Conservation (phyloP, 2,113 vertebrate species). For the Protobothrops mucrosquamatus region DNA sequence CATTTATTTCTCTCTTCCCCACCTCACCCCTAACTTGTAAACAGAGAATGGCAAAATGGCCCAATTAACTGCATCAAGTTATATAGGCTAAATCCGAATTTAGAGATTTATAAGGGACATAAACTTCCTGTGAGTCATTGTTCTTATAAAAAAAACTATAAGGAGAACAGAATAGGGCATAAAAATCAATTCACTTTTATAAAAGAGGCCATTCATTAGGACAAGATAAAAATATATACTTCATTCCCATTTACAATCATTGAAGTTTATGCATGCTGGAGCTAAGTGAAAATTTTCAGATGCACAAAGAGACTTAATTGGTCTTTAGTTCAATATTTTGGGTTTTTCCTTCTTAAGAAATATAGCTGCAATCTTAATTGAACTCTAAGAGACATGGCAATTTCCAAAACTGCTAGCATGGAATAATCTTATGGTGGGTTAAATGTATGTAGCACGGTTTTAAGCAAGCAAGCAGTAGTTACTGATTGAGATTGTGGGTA, state of each 20-base stretch:
- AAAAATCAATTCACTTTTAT: constrained; percentile 59
- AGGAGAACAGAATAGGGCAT: constrained; percentile 51
- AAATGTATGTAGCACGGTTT: neutral
- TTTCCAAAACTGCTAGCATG: neutral
- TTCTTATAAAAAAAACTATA: constrained; percentile 57
- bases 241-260: constrained; percentile 56
- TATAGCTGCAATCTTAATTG: neutral
- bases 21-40: constrained; percentile 8
- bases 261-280: constrained; percentile 21
- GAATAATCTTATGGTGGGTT: neutral
- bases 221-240: constrained; percentile 55
- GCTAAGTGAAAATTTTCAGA: constrained; percentile 31
- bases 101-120: constrained; percentile 32
- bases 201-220: constrained; percentile 55
- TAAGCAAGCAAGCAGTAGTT: neutral
- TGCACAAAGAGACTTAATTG: neutral
- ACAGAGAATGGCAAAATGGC: constrained; percentile 28
- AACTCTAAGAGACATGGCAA: neutral
- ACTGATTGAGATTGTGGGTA: neutral
- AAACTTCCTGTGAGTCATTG: constrained; percentile 48
- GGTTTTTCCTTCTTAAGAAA: neutral
- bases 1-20: constrained; percentile 13
- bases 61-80: constrained; percentile 29
- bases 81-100: constrained; percentile 31
- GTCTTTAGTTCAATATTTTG: neutral